Evolutionary conservation across 2,113 vertebrate species (phyloP), one percentile per base, ranked within the genome.

Genomic region (Leucoraja erinaceus): DNA sequence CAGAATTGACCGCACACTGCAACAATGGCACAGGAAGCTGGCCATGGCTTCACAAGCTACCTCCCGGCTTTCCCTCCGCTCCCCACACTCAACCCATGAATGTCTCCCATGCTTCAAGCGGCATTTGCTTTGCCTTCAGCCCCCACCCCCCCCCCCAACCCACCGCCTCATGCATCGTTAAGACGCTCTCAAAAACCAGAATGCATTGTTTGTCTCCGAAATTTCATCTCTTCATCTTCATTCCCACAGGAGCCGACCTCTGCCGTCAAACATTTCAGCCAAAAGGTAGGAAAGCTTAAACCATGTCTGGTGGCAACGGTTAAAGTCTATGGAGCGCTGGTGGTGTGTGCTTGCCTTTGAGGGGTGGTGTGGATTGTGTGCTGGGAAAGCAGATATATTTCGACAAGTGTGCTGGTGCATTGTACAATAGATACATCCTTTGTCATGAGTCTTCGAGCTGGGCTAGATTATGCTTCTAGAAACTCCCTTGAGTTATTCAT

Each of bases 221-320:
- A 47, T 72, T 91, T 91, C 88, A 91, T 72, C 88, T 91, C 63
- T 91, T 25, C 88, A 72, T 91, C 88, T 91, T 91, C 88, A 91
- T 91, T 91, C 66, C 88, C 88, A 91, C 88, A 91, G 88, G 88
- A 70, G 16, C 88, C 66, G 88, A 72, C 20, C 18, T 70, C 88
- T 91, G 63, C 63, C 38, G 66, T 68, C 88, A 70, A 91, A 91
- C 38, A 72, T 91, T 38, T 70, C 88, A 91, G 88, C 88, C 88
- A 12, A 68, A 91, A 91, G 88, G 88, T 91, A 91, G 88, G 88
- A 91, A 68, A 91, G 88, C 88, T 91, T 31, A 28, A 31, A 68
- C 12, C 31, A 8, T 70, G 88, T 33, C 11, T 47, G 11, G 70
- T 12, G 33, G 63, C 66, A 91, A 91, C 16, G n/a, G 47, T 38